Evolutionary conservation across 2,797 vertebrate genomes (phyloP).

Genomic region (Alfaro cultratus): DNA sequence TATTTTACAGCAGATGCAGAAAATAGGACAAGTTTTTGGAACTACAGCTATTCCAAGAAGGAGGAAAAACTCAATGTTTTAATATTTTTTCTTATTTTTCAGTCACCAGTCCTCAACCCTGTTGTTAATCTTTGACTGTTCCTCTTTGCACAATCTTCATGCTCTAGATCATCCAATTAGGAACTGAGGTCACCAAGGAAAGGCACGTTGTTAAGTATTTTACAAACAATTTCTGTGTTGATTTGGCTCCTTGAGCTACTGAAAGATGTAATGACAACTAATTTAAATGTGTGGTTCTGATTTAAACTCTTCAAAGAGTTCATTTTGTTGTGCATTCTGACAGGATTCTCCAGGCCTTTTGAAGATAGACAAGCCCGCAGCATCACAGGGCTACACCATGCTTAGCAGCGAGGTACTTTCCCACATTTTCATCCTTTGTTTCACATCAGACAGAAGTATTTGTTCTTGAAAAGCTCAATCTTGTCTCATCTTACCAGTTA

Average conservation of each 20-base stretch:
- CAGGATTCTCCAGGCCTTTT: not conserved
- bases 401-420: not conserved
- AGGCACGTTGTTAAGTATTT: not conserved
- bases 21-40: not conserved
- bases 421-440: not conserved
- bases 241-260: not conserved
- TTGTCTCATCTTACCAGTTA: not conserved
- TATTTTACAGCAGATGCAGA: not conserved
- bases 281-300: not conserved
- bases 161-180: not conserved
- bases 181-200: too few species aligned
- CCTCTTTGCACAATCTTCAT: not conserved
- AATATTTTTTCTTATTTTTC: not conserved
- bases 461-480: not conserved
- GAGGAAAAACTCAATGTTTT: not conserved
- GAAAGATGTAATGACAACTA: not conserved
- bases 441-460: not conserved
- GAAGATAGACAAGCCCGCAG: not conserved
- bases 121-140: not conserved
- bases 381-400: not conserved
- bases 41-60: not conserved
- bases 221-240: not conserved
- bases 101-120: not conserved
- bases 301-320: not conserved
- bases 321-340: not conserved